Conservation (phyloP, 2,888 invertebrate genomes). For the Acleris holmiana region DNA sequence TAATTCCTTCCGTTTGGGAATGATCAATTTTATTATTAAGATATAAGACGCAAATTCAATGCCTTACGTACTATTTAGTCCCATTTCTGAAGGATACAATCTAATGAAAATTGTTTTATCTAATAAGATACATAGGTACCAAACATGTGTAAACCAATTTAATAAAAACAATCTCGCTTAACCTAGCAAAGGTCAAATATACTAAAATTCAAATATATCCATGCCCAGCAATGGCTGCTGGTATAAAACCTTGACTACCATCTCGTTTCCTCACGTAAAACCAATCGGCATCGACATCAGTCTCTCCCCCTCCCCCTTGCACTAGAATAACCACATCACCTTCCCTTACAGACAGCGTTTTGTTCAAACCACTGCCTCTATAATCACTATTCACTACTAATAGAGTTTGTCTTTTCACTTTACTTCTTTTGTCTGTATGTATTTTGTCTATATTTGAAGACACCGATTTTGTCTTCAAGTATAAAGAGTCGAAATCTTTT, state of each 20-base stretch:
- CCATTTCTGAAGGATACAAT: too few species aligned
- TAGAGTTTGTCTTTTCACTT: slow-evolving; percentile 86
- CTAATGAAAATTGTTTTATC: too few species aligned
- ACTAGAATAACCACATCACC: slow-evolving; percentile 91
- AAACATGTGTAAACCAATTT: background rate
- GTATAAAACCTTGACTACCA: slow-evolving; percentile 90
- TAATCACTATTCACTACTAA: slow-evolving; percentile 89
- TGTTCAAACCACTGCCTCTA: slow-evolving; percentile 81
- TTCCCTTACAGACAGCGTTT: slow-evolving; percentile 86
- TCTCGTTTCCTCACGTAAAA: slow-evolving; percentile 89
- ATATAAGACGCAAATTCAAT: too few species aligned
- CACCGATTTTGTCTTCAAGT: slow-evolving; percentile 83
- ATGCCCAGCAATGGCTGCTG: slow-evolving; percentile 90
- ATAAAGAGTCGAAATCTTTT: slow-evolving; percentile 89
- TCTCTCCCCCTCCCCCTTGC: slow-evolving; percentile 63
- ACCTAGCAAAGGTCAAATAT: background rate
- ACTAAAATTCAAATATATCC: slow-evolving; percentile 85
- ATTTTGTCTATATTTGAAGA: slow-evolving; percentile 62
- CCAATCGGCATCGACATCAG: slow-evolving; percentile 88
- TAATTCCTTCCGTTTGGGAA: too few species aligned
- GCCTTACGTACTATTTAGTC: too few species aligned
- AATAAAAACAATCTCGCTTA: background rate
- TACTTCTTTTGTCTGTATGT: slow-evolving; percentile 52
- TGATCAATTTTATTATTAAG: too few species aligned
- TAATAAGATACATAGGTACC: too few species aligned